Base-by-base conservation (phyloP, 2,113 vertebrate species). In the Dermatemys mawii region DNA sequence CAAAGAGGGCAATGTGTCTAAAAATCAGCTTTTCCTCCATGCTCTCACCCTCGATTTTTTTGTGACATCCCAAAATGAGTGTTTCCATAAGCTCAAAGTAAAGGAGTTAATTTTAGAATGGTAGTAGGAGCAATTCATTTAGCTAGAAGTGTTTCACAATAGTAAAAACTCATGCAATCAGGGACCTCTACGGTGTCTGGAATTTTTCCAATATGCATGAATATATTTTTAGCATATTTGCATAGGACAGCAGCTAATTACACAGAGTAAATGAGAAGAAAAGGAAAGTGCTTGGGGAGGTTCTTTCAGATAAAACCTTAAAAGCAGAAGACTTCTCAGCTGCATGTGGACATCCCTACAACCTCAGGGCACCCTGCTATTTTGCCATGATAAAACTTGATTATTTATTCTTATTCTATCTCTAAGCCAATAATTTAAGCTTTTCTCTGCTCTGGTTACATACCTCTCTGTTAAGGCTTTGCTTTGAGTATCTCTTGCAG, bases 381-480 rank as follows among this genome's bases (percentile, higher is more conserved):
- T 17, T 63, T 85, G 50, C 29, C 55, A 27, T 35, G 12, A 54
- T 38, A 90, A 53, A 50, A 0, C 46, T 57, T 29, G 51, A 49
- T 79, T 49, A n/a, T 32, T 87, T 76, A 76, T 27, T 76, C 44
- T 44, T 50, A 1, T 0, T 7, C 19, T 3, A 38, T 8, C 89
- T 70, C n/a, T 21, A 6, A 16, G 6, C 70, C 92, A 95, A 4
- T 5, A 24, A 63, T 32, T 46, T 11, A 50, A 53, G n/a, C 21
- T 38, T n/a, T 78, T 78, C 6, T 73, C 67, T 89, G 7, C 12
- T 54, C 78, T 67, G 51, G 49, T 13, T 38, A 95, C 96, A 80
- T n/a, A 98, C 98, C 99, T 99, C 97, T 99, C 99, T 0, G 99
- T 99, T 78, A 99, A 98, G 2, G 99, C 99, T 97, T 99, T 99